Conservation (phyloP, 2,888 invertebrate species). For the Drosophila vallismaia region DNA sequence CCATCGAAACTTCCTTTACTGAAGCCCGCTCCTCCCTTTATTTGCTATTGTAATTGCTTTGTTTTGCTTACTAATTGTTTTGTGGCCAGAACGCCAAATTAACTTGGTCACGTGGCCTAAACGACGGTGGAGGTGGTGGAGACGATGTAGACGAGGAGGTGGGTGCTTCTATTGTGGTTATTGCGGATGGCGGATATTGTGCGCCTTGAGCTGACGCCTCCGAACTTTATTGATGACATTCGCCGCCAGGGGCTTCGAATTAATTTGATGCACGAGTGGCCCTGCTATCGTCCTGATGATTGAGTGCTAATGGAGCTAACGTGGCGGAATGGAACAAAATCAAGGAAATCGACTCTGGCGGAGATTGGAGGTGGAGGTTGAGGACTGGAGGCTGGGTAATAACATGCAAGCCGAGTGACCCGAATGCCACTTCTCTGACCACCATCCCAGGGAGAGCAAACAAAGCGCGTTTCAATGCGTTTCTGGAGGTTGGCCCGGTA, state of each 20-base stretch:
- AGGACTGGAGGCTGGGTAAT: slow-evolving; percentile 27
- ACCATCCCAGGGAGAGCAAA: slow-evolving; percentile 47
- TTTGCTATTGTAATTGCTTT: slow-evolving; percentile 27
- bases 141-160: slow-evolving; percentile 26
- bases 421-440: slow-evolving; percentile 49
- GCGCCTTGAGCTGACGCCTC: slow-evolving; percentile 20
- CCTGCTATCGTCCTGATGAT: slow-evolving; percentile 62
- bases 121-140: neutral
- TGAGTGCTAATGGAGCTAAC: slow-evolving; percentile 72
- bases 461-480: slow-evolving; percentile 71
- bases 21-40: slow-evolving; percentile 2
- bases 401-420: slow-evolving; percentile 57
- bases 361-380: slow-evolving; percentile 1
- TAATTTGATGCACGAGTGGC: slow-evolving; percentile 75
- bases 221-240: slow-evolving; percentile 70
- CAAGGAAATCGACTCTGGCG: slow-evolving; percentile 22
- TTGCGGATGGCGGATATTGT: slow-evolving; percentile 1
- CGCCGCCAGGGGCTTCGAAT: slow-evolving; percentile 45
- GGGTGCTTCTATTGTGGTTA: neutral
- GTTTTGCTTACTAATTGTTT: slow-evolving; percentile 65
- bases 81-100: slow-evolving; percentile 55
- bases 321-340: slow-evolving; percentile 56
- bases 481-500: slow-evolving; percentile 19
- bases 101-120: slow-evolving; percentile 55
- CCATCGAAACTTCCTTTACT: slow-evolving; percentile 9